Evolutionary conservation across 1,140 invertebrate species (phyloP).

Genomic region (Ganaspis sp.): DNA sequence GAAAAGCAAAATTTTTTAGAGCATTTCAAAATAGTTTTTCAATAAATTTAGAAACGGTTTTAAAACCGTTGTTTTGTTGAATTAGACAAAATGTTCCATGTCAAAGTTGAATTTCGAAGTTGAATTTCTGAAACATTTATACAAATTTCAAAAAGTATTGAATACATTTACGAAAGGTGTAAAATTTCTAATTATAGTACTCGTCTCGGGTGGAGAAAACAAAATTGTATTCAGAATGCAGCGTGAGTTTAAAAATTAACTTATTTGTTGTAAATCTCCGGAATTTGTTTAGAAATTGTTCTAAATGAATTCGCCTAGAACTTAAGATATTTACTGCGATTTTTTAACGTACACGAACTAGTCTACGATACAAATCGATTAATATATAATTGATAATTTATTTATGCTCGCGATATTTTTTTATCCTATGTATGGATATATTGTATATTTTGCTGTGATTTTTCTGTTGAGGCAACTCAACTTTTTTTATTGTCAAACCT

Average conservation of each 20-base stretch:
- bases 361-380: slow-evolving; percentile 31
- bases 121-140: no score
- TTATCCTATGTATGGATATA: not conserved
- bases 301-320: not conserved
- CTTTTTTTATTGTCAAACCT: not conserved
- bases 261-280: not conserved
- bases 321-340: slow-evolving; percentile 23
- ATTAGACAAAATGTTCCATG: no score
- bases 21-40: no score
- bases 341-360: slow-evolving; percentile 33
- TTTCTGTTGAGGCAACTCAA: not conserved
- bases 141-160: no score
- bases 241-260: slow-evolving; percentile 43
- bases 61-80: no score
- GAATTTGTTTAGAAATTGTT: not conserved
- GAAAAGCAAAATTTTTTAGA: no score
- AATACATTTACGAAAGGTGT: no score
- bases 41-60: no score
- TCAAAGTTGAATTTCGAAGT: no score
- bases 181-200: no score
- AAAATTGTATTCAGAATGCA: slow-evolving; percentile 54
- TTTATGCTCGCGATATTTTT: slow-evolving; percentile 8
- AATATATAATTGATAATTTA: not conserved
- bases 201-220: no score
- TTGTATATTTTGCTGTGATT: not conserved